Percentiles rank a stretch among this genome's conserved stretches.
phyloP scores from a whole-genome alignment of 2,888 invertebrate genomes.

The Drosophila nigricruria region DNA sequence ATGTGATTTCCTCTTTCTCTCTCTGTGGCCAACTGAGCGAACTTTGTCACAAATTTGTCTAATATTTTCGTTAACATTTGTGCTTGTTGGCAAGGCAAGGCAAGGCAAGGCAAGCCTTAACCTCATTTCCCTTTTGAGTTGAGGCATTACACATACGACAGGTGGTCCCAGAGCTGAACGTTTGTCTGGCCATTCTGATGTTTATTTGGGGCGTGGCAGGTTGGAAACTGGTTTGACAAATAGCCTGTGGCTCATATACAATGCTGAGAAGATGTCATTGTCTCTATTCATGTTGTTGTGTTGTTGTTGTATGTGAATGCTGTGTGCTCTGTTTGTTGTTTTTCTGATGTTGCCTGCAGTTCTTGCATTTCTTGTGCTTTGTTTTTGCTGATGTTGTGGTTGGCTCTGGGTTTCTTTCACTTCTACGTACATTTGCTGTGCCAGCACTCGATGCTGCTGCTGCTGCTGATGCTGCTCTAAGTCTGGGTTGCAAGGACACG shows the following conservation, averaged over 20 bases:
- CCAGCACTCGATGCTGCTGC: slow-evolving; percentile 14
- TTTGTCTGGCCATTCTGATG: slow-evolving; percentile 24
- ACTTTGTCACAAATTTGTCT: not conserved
- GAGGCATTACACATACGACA: slow-evolving; percentile 44
- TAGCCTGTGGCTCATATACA: slow-evolving; percentile 75
- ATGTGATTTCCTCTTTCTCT: not conserved
- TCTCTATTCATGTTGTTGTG: slow-evolving; percentile 69
- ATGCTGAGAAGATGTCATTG: slow-evolving; percentile 76
- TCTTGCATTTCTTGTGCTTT: slow-evolving; percentile 37
- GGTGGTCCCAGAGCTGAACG: slow-evolving; percentile 34
- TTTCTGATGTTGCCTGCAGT: slow-evolving; percentile 42
- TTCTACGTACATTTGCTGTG: slow-evolving; percentile 40
- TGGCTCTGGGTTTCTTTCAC: slow-evolving; percentile 31
- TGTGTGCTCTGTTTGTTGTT: slow-evolving; percentile 11
- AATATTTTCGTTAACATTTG: slow-evolving; percentile 8
- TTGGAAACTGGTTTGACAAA: slow-evolving; percentile 73
- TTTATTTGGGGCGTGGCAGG: slow-evolving; percentile 45
- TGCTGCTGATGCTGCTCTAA: slow-evolving; percentile 3
- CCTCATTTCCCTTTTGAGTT: slow-evolving; percentile 53
- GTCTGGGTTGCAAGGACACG: slow-evolving; percentile 60
- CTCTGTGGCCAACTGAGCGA: not conserved
- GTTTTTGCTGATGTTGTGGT: slow-evolving; percentile 63
- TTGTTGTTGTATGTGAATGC: slow-evolving; percentile 28
- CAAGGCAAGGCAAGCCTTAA: slow-evolving; percentile 35
- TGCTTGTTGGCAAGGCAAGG: slow-evolving; percentile 2